phyloP scores from a whole-genome alignment of 2,797 vertebrate genomes.

The Gila robusta region DNA sequence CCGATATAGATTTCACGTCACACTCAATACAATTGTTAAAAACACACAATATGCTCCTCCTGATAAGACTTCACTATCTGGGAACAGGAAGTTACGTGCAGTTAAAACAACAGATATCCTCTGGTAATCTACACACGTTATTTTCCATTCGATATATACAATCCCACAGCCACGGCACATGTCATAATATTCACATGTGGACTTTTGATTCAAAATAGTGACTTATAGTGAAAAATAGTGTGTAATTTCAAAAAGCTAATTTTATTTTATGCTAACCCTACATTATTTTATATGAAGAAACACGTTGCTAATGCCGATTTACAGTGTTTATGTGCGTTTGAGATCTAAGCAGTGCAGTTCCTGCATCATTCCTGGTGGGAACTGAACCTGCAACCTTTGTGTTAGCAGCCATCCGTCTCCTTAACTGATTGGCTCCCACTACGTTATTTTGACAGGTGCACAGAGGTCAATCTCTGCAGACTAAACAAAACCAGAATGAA shows the following conservation, averaged over 20 bases:
- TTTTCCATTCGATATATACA: not conserved
- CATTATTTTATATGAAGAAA: not conserved
- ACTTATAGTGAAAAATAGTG: not conserved
- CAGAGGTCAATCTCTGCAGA: constrained; percentile 2
- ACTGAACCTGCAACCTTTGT: constrained; percentile 10
- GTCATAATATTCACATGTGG: not conserved
- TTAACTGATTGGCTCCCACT: constrained; percentile 2
- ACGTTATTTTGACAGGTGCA: constrained; percentile 17
- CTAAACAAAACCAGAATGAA: constrained; percentile 25
- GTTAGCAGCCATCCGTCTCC: not conserved
- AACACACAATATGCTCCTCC: constrained; percentile 46
- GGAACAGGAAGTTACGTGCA: constrained; percentile 51
- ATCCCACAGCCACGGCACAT: not conserved
- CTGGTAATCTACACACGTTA: not conserved
- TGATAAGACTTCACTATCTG: constrained; percentile 55
- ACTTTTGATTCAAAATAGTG: not conserved
- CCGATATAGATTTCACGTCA: not conserved
- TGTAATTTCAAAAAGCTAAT: fast-evolving
- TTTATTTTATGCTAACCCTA: not conserved
- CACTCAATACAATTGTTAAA: constrained; percentile 5
- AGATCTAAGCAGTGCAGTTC: not conserved
- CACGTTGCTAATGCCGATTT: not conserved
- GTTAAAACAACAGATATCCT: constrained; percentile 39
- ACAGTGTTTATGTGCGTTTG: not conserved
- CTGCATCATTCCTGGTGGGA: not conserved